Evolutionary conservation across 2,113 vertebrate genomes (phyloP).

Genomic region (Petrocephalus zakoni): DNA sequence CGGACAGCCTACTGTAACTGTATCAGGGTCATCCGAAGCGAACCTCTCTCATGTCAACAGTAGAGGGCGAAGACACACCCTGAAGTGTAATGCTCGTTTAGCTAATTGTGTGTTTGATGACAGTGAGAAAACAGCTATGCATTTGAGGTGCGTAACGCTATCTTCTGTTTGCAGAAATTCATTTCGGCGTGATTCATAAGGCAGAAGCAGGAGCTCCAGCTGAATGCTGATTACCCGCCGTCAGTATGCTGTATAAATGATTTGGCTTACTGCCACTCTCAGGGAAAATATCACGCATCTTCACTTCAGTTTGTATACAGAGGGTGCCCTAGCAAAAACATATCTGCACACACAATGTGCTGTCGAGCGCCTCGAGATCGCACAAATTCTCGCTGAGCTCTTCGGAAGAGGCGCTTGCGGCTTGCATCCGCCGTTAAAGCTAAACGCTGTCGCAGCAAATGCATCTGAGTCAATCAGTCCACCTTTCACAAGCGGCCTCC

Average conservation of each 20-base stretch:
- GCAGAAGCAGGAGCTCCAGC: not conserved
- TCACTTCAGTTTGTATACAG: not conserved
- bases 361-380: not conserved
- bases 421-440: not conserved
- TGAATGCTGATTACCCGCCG: not conserved
- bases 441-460: constrained; percentile 15
- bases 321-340: not conserved
- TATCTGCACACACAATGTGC: not conserved
- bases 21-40: not conserved
- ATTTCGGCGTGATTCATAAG: not conserved
- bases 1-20: not conserved
- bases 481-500: not conserved
- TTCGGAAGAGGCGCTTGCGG: not conserved
- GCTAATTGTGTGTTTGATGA: not conserved
- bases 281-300: not conserved
- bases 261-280: not conserved
- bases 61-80: not conserved
- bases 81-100: not conserved
- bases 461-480: constrained; percentile 18
- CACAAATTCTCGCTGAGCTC: not conserved
- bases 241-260: not conserved
- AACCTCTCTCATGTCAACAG: not conserved
- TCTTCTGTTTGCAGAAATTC: not conserved
- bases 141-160: not conserved
- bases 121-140: not conserved